Evolutionary conservation across 2,797 vertebrate genomes (phyloP), one percentile per base, ranked within the genome.

Genomic region (Chelmon rostratus): DNA sequence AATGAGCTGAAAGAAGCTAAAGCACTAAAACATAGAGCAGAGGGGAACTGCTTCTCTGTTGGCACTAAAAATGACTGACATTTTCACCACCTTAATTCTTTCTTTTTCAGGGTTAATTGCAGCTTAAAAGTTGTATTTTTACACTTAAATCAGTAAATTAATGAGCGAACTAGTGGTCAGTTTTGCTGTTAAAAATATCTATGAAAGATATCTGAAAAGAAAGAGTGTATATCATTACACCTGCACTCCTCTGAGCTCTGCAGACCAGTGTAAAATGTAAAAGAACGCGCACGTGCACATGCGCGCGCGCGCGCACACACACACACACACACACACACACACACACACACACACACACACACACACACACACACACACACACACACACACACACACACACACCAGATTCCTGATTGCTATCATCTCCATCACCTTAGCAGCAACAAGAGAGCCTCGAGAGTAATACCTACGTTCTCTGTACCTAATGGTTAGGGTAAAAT

Each of bases 401-500:
- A 46, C 5, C 19, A 31, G 12, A 67, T 31, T 73, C 16, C 12
- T 33, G 75, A 46, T 38, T 65, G 6, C 18, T 72, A 25, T 68
- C 44, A 74, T 74, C 53, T 76, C 15, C n/a, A 52, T 56, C 31
- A 42, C 31, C 52, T 40, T 7, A 49, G 37, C 57, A 77, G 44
- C 40, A 52, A 50, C 53, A 37, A 40, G 16, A 40, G 38, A 40
- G 44, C 35, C 18, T 28, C 63, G 23, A 54, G 3, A 77, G 66
- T 31, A 73, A 78, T 78, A 74, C 69, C 40, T 33, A 33, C 18
- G 1, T 38, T 66, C 23, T 76, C 33, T 42, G 6, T 59, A 54
- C 74, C 40, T 77, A 71, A 83, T 70, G 54, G 72, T 56, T 56
- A 28, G 31, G 49, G 52, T 68, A 56, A 73, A 63, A 78, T 65